phyloP scores from a whole-genome alignment of 2,888 invertebrate species.

The Dryobotodes eremita region DNA sequence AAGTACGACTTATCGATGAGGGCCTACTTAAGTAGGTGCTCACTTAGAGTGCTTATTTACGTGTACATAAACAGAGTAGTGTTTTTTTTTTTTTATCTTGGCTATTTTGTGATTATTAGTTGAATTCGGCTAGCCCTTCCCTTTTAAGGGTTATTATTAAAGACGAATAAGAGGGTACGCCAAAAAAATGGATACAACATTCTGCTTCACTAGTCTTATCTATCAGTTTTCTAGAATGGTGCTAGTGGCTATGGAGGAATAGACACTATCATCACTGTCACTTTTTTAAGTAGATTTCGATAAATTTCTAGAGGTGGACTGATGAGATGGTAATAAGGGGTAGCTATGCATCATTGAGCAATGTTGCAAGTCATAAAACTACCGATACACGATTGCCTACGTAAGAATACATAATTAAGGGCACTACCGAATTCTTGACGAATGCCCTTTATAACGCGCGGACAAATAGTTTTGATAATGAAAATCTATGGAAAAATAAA shows the following conservation, averaged over 20 bases:
- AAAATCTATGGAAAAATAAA: not conserved
- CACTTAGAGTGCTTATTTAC: slow-evolving; percentile 27
- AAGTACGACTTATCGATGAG: slow-evolving; percentile 29
- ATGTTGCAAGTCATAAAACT: not conserved
- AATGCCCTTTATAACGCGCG: not conserved
- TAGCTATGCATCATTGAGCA: not conserved
- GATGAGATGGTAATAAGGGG: not conserved
- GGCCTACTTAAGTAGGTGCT: slow-evolving; percentile 33
- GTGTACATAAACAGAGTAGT: slow-evolving; percentile 35
- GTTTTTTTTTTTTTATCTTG: not conserved
- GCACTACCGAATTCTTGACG: not conserved
- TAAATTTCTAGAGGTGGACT: not conserved
- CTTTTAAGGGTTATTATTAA: too few species aligned
- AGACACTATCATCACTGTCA: too few species aligned
- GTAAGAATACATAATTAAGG: not conserved
- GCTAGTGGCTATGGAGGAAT: too few species aligned
- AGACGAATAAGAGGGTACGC: too few species aligned
- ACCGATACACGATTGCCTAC: not conserved
- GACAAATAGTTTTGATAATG: not conserved
- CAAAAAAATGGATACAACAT: too few species aligned
- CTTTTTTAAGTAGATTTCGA: too few species aligned
- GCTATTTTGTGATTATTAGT: not conserved
- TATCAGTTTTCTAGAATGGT: not conserved
- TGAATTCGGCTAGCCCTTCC: not conserved
- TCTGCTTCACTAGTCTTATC: not conserved